These are phyloP conservation scores for Pyralis farinalis DNA, from an alignment of 2,888 invertebrate genomes.

Conservation along the genomic window DNA sequence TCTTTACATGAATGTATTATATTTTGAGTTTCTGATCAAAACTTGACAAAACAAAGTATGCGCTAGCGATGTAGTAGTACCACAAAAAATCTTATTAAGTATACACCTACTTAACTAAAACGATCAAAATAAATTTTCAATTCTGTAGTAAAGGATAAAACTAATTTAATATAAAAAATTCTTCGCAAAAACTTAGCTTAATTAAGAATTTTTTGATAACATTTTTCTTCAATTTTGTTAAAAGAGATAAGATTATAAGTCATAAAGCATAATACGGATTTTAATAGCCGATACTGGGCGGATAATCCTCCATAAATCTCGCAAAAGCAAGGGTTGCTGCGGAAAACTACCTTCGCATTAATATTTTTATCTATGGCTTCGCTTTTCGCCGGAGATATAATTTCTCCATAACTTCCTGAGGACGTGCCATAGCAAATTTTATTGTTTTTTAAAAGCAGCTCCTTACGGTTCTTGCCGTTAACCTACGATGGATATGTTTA, in stretches of 20 bases:
- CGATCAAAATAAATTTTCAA: too few relatives aligned
- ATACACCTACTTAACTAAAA: too few relatives aligned
- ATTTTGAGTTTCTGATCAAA: too few relatives aligned
- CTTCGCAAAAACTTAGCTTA: constrained; percentile 9
- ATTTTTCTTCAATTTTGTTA: constrained; percentile 7
- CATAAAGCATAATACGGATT: constrained; percentile 38
- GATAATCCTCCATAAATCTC: constrained; percentile 47
- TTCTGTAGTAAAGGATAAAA: too few relatives aligned
- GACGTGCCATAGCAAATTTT: constrained; percentile 30
- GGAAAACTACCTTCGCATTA: constrained; percentile 46
- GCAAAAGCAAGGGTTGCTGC: constrained; percentile 37
- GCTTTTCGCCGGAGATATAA: constrained; percentile 36
- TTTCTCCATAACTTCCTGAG: constrained; percentile 32
- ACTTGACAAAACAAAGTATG: too few relatives aligned
- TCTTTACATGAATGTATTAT: too few relatives aligned
- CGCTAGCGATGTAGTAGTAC: too few relatives aligned
- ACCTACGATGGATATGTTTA: constrained; percentile 1
- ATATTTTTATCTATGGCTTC: constrained; percentile 48
- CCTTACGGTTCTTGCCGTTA: background rate
- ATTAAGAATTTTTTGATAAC: constrained; percentile 13
- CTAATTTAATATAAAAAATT: constrained; percentile 4
- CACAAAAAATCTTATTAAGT: too few relatives aligned
- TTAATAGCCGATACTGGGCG: constrained; percentile 38
- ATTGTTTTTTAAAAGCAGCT: constrained; percentile 26
- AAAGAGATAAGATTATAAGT: constrained; percentile 27